Percentiles rank a stretch among this genome's conserved stretches.
phyloP scores from a whole-genome alignment of 64 coral and sea anemone genomes.

The Platygyra sinensis region DNA sequence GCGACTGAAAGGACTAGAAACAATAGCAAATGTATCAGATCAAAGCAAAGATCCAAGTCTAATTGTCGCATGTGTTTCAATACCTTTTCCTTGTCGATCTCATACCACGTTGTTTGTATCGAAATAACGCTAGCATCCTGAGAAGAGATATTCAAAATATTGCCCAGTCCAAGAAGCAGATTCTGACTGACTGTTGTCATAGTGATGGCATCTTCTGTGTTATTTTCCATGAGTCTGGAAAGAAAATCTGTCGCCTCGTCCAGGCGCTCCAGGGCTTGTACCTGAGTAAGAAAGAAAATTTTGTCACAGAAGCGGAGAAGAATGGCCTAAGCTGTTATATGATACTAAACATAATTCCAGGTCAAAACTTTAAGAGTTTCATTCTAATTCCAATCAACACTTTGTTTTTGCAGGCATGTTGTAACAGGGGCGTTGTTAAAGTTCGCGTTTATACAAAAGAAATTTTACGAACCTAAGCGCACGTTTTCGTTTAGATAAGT shows the following conservation, averaged over 20 bases:
- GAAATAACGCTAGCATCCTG: neutral
- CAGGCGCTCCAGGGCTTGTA: neutral
- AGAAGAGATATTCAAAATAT: slow-evolving; percentile 29
- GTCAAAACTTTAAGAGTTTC: too few species aligned
- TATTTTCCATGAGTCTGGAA: neutral
- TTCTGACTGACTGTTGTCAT: neutral
- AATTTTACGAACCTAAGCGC: too few species aligned
- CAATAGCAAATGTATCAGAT: neutral
- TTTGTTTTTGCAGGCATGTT: too few species aligned
- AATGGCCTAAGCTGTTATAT: too few species aligned
- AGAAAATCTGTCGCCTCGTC: neutral
- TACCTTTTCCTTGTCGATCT: slow-evolving; percentile 2
- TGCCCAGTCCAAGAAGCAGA: slow-evolving; percentile 3
- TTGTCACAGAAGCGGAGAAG: neutral
- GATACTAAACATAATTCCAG: too few species aligned
- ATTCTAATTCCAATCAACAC: too few species aligned
- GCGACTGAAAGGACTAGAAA: too few species aligned
- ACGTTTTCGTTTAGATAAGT: too few species aligned
- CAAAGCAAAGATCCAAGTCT: too few species aligned
- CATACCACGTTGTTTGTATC: neutral
- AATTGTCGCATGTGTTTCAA: neutral
- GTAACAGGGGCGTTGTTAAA: too few species aligned
- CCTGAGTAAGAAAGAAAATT: neutral
- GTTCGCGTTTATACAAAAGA: too few species aligned
- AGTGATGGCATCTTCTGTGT: neutral